Conservation (phyloP, 2,113 vertebrate species). For the Myrmophylax atrothorax region DNA sequence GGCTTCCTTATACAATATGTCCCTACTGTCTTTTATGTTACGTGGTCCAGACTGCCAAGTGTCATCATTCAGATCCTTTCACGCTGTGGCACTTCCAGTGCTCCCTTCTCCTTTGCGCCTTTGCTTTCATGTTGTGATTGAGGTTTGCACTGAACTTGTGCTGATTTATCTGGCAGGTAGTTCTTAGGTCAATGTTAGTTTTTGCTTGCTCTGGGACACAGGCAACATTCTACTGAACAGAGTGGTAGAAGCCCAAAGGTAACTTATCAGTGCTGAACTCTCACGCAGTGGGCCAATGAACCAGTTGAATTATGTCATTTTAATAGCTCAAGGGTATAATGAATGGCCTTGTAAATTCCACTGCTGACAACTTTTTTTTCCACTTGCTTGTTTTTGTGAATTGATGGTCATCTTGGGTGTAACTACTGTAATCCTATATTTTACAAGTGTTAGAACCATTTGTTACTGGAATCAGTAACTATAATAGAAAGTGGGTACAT, state of each 20-base stretch:
- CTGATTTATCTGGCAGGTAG: not conserved
- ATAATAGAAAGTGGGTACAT: slow-evolving; percentile 71
- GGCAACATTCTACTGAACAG: not conserved
- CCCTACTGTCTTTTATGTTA: not conserved
- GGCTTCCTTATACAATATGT: not conserved
- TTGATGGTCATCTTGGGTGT: slow-evolving; percentile 43
- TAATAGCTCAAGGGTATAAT: slow-evolving; percentile 20
- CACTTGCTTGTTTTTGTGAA: slow-evolving; percentile 52
- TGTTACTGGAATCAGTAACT: slow-evolving; percentile 42
- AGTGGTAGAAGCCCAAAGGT: not conserved
- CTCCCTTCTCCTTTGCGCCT: not conserved
- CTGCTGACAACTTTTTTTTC: slow-evolving; percentile 8
- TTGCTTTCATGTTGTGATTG: not conserved
- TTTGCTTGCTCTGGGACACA: not conserved
- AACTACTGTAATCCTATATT: slow-evolving; percentile 51
- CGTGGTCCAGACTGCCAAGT: not conserved
- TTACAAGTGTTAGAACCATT: slow-evolving; percentile 5
- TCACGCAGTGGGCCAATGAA: not conserved
- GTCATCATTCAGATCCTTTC: not conserved
- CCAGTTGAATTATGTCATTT: slow-evolving; percentile 15
- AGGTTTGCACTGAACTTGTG: not conserved
- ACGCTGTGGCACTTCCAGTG: not conserved
- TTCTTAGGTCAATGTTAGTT: not conserved
- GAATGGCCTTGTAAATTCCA: slow-evolving; percentile 41
- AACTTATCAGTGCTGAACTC: not conserved